Evolutionary conservation across 1,140 invertebrate genomes (phyloP).

Genomic region (Hypothenemus hampei): DNA sequence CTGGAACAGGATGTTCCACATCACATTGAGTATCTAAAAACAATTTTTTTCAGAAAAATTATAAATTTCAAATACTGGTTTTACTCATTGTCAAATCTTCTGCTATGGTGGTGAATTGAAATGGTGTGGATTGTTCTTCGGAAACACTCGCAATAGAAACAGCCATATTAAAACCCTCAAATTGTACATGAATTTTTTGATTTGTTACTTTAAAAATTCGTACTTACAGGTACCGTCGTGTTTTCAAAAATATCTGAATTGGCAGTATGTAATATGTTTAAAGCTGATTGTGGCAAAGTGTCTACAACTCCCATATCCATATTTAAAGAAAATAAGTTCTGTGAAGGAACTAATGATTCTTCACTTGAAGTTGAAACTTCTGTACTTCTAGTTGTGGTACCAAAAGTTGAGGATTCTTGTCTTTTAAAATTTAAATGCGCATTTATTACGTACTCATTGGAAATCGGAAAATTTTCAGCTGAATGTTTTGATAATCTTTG

Average conservation of each 20-base stretch:
- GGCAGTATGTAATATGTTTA: conserved; percentile 12
- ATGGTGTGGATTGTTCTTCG: not conserved
- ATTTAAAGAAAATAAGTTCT: no score
- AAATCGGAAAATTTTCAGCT: conserved; percentile 11
- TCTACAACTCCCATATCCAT: not conserved
- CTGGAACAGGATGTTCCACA: not conserved
- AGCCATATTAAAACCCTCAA: not conserved
- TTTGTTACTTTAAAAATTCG: not conserved
- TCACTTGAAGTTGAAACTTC: not conserved
- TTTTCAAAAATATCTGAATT: conserved; percentile 22
- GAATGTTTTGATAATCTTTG: no score
- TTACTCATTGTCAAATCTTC: conserved; percentile 19
- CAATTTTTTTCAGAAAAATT: no score
- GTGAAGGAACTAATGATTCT: no score
- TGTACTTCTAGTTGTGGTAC: not conserved
- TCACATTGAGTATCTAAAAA: conserved; percentile 4
- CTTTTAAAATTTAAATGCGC: conserved; percentile 10
- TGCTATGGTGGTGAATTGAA: conserved; percentile 13
- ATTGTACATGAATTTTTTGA: no score
- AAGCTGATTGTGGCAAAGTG: conserved; percentile 7
- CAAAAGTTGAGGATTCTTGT: not conserved
- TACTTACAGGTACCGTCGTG: conserved; percentile 9
- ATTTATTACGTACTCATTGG: conserved; percentile 17
- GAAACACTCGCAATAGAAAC: not conserved
- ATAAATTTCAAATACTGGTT: not conserved